Evolutionary conservation across 2,888 invertebrate genomes (phyloP).

Genomic region (Ctena decussata): DNA sequence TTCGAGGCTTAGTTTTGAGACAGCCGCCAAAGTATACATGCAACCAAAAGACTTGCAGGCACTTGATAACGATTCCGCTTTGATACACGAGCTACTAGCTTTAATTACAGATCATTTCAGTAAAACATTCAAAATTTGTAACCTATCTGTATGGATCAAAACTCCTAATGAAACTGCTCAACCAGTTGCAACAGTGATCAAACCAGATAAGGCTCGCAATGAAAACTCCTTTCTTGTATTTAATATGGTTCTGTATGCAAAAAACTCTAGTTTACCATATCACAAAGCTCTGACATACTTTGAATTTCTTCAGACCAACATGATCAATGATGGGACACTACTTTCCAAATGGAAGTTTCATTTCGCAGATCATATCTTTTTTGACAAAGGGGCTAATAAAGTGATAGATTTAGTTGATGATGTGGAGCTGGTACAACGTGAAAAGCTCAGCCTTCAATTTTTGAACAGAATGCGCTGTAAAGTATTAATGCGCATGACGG

Average conservation of each 20-base stretch:
- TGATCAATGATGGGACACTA: too few relatives aligned
- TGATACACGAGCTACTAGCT: not conserved
- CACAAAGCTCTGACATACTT: too few relatives aligned
- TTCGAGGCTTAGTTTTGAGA: not conserved
- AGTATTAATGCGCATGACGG: not conserved
- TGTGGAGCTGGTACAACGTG: not conserved
- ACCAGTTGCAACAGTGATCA: too few relatives aligned
- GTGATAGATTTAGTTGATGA: not conserved
- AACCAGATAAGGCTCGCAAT: not conserved
- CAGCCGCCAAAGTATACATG: not conserved
- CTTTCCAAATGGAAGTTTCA: too few relatives aligned
- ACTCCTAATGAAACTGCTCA: too few relatives aligned
- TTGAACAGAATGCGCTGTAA: not conserved
- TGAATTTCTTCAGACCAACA: too few relatives aligned
- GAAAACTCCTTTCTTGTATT: not conserved
- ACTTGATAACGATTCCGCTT: not conserved
- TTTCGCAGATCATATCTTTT: not conserved
- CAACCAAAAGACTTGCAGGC: not conserved
- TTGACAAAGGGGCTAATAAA: not conserved
- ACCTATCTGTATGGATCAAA: not conserved
- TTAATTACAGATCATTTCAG: not conserved
- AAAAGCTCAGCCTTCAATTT: not conserved
- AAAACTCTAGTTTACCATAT: too few relatives aligned
- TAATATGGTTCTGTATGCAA: not conserved
- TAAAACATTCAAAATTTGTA: not conserved